Conservation (phyloP, 1,140 invertebrate genomes). For the Drosophila bifasciata region DNA sequence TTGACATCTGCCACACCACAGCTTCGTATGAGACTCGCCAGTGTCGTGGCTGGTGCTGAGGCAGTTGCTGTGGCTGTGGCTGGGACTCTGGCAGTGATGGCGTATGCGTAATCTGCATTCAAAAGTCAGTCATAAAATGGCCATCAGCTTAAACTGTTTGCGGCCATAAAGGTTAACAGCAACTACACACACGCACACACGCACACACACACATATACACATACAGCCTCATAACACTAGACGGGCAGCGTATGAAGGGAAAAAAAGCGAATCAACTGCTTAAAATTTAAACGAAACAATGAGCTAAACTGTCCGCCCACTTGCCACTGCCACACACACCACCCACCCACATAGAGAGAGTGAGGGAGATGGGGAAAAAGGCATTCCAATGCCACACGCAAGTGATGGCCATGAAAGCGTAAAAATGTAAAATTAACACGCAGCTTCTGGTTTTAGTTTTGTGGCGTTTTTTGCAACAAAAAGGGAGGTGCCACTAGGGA, state of each 20-base stretch:
- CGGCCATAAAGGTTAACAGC: conserved; percentile 77
- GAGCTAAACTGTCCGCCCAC: conserved; percentile 56
- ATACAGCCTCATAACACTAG: neutral
- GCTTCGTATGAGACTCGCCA: too few relatives aligned
- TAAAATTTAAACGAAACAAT: conserved; percentile 79
- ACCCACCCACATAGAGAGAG: conserved; percentile 12
- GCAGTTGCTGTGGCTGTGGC: neutral
- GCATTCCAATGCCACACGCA: conserved; percentile 75
- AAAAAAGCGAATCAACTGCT: conserved; percentile 69
- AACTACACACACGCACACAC: conserved; percentile 27
- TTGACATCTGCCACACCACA: conserved; percentile 33
- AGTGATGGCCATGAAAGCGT: conserved; percentile 81
- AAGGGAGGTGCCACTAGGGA: conserved; percentile 18
- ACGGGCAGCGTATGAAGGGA: neutral
- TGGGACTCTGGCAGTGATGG: conserved; percentile 12
- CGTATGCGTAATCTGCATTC: conserved; percentile 74
- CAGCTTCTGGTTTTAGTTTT: conserved; percentile 82
- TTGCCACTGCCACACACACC: too few relatives aligned
- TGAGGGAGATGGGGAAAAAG: conserved; percentile 7
- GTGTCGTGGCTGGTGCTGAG: neutral
- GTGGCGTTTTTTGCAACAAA: conserved; percentile 44
- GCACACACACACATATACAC: neutral
- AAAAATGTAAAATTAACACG: conserved; percentile 82
- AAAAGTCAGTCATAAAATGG: conserved; percentile 79
- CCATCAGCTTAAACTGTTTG: conserved; percentile 79